Conservation (phyloP, 2,888 invertebrate genomes). For the Eledone cirrhosa region DNA sequence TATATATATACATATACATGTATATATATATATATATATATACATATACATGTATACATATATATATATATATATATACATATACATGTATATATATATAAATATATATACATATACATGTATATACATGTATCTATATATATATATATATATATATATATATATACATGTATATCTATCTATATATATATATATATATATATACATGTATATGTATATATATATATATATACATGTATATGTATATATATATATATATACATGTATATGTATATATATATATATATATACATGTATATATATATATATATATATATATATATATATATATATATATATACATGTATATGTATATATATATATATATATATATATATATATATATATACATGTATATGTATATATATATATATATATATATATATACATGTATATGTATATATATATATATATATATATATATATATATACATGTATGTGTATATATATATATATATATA, state of each 20-base stretch:
- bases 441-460: too few relatives aligned
- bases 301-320: background rate
- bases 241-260: background rate
- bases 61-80: too few relatives aligned
- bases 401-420: slow-evolving; percentile 6
- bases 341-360: background rate
- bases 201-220: background rate
- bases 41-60: too few relatives aligned
- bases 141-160: too few relatives aligned
- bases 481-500: too few relatives aligned
- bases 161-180: too few relatives aligned
- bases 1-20: too few relatives aligned
- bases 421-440: background rate
- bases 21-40: too few relatives aligned
- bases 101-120: too few relatives aligned
- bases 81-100: too few relatives aligned
- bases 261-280: background rate
- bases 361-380: background rate
- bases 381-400: background rate
- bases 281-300: background rate
- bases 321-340: background rate
- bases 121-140: too few relatives aligned
- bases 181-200: background rate
- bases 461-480: too few relatives aligned
- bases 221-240: background rate